Evolutionary conservation across 2,113 vertebrate species (phyloP), one percentile per base, ranked within the genome.

Genomic region (Delphinapterus leucas): DNA sequence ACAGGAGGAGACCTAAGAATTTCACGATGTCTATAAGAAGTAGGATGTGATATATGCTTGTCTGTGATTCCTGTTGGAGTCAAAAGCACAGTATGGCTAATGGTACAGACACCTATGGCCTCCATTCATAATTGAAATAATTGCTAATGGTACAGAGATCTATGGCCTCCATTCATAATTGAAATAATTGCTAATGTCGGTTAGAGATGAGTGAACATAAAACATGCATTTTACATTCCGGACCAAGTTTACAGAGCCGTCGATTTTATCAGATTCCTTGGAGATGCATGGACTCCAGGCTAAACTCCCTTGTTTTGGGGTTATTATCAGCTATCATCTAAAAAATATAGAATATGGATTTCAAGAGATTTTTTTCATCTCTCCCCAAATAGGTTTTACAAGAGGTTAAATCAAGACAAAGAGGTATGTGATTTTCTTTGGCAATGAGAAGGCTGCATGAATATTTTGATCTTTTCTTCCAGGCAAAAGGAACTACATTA

Each of bases 381-480:
- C 58, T 70, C 58, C 11, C 79, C 73, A 68, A 96, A 82, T 9
- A 41, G 41, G 41, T 80, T 96, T 92, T 41, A 49, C 25, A 71
- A 91, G 61, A 92, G 79, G 44, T 36, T 61, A 93, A 67, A 86
- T n/a, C 28, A 63, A 79, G 70, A n/a, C 8, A 1, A 63, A 88
- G 47, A 94, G 60, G 44, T 3, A 33, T 1, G 21, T 82, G 81
- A 73, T 93, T 90, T 95, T 90, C 93, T 91, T 67, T 33, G 44
- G 41, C 36, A 18, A 23, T 38, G 61, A 3, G 3, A 80, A 31
- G 28, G 65, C 49, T 71, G 15, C 0, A 13, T 38, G 71, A 70
- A 38, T 25, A 83, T 36, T 91, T 63, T 80, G 23, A 67, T 93
- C 23, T 82, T 70, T 90, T 84, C 61, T 95, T 67, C n/a, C 33